These are phyloP conservation scores for Anguilla marmorata DNA, from an alignment of 2,797 vertebrate genomes.

Conservation along the genomic window DNA sequence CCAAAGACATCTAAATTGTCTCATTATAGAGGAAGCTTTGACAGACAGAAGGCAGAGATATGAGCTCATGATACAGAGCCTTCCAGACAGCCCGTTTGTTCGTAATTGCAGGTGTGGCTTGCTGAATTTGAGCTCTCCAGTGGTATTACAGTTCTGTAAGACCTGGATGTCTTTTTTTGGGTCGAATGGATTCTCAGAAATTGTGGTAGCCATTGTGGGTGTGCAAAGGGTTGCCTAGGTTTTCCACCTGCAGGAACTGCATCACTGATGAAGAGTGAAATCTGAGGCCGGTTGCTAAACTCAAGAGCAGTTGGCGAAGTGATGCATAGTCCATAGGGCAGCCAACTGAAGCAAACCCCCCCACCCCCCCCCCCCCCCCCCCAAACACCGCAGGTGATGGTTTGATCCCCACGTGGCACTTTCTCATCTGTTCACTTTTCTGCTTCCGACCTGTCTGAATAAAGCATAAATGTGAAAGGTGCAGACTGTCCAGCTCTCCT, in stretches of 20 bases:
- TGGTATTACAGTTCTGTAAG: background rate
- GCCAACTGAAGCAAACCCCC: background rate
- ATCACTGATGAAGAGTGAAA: conserved; percentile 25
- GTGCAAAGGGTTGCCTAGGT: no score
- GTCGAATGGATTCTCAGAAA: background rate
- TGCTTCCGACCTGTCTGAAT: background rate
- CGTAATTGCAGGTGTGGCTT: conserved; percentile 1
- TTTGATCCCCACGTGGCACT: background rate
- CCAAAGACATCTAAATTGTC: conserved; percentile 73
- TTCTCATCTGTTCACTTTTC: background rate
- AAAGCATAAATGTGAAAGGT: background rate
- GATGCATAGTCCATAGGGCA: background rate
- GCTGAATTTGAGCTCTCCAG: no score
- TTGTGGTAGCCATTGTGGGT: background rate
- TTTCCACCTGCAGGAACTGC: background rate
- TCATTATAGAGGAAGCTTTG: conserved; percentile 68
- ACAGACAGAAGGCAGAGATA: conserved; percentile 60
- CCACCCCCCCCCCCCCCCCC: no score
- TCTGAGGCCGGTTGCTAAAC: conserved; percentile 47
- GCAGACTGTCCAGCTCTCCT: background rate
- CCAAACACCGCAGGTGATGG: background rate
- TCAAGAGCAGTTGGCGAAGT: conserved; percentile 46
- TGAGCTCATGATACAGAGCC: conserved; percentile 8
- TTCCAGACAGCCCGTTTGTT: background rate
- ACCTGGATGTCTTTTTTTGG: background rate